phyloP scores from a whole-genome alignment of 1,140 invertebrate genomes.

The Drosophila rhopaloa region DNA sequence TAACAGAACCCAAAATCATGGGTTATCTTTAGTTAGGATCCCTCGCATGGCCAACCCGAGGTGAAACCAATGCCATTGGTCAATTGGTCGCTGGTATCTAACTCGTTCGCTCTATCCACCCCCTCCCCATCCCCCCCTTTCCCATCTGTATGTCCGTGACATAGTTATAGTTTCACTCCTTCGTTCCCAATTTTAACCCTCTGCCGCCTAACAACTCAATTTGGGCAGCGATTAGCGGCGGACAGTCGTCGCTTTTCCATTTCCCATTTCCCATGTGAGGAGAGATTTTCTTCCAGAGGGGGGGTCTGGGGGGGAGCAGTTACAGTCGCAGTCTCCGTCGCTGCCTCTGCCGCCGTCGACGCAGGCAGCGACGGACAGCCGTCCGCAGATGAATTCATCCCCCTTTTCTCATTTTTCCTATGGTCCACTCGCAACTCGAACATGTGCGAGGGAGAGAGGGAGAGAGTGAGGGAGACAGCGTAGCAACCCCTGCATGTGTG shows the following conservation, averaged over 20 bases:
- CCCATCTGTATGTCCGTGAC: background rate
- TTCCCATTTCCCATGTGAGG: conserved; percentile 5
- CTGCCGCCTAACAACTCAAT: conserved; percentile 43
- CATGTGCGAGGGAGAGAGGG: conserved; percentile 28
- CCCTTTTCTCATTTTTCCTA: conserved; percentile 55
- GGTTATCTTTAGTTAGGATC: background rate
- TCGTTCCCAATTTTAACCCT: background rate
- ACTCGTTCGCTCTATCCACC: background rate
- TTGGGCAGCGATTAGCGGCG: conserved; percentile 55
- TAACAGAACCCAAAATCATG: background rate
- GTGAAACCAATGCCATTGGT: conserved; percentile 7
- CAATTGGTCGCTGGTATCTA: conserved; percentile 3
- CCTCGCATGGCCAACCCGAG: background rate
- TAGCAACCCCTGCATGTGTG: conserved; percentile 64
- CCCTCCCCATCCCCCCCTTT: too few species aligned
- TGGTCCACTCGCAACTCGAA: conserved; percentile 72
- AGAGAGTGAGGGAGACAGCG: conserved; percentile 10
- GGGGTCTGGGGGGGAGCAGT: conserved; percentile 1
- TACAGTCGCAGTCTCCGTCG: conserved; percentile 7
- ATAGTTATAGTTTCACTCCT: conserved; percentile 18
- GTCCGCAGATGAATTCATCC: conserved; percentile 70
- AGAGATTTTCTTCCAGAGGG: conserved; percentile 15
- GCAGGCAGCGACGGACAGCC: conserved; percentile 23
- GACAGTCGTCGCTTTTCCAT: conserved; percentile 14
- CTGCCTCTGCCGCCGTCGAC: conserved; percentile 14